Evolutionary conservation across 2,113 vertebrate genomes (phyloP).

Genomic region (Salvelinus namaycush): DNA sequence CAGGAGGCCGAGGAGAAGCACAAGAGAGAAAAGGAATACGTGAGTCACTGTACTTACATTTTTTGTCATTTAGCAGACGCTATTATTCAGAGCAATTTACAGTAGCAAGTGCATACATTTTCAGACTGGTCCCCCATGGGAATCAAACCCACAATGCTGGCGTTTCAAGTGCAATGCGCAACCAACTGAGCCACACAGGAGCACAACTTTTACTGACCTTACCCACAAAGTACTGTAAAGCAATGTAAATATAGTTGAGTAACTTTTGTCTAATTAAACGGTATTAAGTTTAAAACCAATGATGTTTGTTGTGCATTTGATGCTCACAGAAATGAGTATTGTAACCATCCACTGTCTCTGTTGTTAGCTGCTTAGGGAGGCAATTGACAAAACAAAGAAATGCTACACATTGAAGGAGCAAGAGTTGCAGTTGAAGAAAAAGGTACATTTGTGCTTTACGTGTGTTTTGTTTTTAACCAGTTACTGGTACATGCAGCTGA

Average conservation of each 20-base stretch:
- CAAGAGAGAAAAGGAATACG: conserved; percentile 94
- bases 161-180: no score
- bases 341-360: conserved; percentile 62
- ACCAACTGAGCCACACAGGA: no score
- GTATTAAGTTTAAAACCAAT: no score
- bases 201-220: no score
- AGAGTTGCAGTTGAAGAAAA: conserved; percentile 78
- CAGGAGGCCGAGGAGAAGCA: conserved; percentile 86
- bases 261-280: no score
- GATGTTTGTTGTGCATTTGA: background rate
- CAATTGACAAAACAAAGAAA: conserved; percentile 73
- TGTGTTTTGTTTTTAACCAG: conserved; percentile 76
- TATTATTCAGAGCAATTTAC: no score
- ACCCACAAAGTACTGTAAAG: background rate
- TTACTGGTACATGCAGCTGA: conserved; percentile 95
- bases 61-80: no score
- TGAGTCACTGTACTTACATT: conserved; percentile 62
- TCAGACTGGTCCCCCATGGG: no score
- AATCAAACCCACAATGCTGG: no score
- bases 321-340: conserved; percentile 2
- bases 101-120: no score
- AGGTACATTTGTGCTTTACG: conserved; percentile 68
- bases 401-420: conserved; percentile 74
- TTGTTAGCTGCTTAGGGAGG: conserved; percentile 72
- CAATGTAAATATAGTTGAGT: no score